Evolutionary conservation across 1,140 invertebrate genomes (phyloP).

Genomic region (Drosophila nigrodunni): DNA sequence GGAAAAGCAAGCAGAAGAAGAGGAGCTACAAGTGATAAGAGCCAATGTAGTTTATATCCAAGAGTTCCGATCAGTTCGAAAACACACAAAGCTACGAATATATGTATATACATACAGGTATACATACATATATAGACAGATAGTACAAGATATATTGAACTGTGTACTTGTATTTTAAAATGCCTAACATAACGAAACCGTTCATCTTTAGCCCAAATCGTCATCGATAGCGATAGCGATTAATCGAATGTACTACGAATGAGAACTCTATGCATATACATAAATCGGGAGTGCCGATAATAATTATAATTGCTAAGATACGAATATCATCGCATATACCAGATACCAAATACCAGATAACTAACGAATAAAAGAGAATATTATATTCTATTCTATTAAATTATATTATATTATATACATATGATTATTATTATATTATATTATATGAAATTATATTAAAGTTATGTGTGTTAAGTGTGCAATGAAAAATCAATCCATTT

Average conservation of each 20-base stretch:
- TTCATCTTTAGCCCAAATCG: slow-evolving; percentile 56
- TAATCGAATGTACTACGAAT: slow-evolving; percentile 12
- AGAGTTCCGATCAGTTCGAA: slow-evolving; percentile 9
- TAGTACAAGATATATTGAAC: neutral
- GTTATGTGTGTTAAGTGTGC: slow-evolving; percentile 56
- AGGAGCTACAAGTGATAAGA: slow-evolving; percentile 29
- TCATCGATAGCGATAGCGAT: neutral
- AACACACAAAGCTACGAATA: neutral
- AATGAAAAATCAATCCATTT: slow-evolving; percentile 40
- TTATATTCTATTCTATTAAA: slow-evolving; percentile 11
- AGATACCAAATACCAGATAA: neutral
- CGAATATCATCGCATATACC: slow-evolving; percentile 22
- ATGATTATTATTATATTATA: slow-evolving; percentile 8
- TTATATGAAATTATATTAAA: slow-evolving; percentile 26
- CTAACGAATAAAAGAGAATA: slow-evolving; percentile 11
- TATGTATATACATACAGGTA: slow-evolving; percentile 6
- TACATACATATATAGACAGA: slow-evolving; percentile 16
- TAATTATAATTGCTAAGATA: slow-evolving; percentile 20
- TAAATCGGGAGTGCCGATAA: slow-evolving; percentile 23
- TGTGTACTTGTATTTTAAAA: slow-evolving; percentile 18
- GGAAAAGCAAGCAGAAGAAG: neutral
- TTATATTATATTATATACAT: slow-evolving; percentile 9
- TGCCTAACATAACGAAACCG: slow-evolving; percentile 66
- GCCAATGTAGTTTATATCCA: slow-evolving; percentile 17
- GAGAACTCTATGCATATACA: slow-evolving; percentile 38